Base-by-base conservation (phyloP, 2,888 invertebrate genomes). In the Drosophila multiciliata region DNA sequence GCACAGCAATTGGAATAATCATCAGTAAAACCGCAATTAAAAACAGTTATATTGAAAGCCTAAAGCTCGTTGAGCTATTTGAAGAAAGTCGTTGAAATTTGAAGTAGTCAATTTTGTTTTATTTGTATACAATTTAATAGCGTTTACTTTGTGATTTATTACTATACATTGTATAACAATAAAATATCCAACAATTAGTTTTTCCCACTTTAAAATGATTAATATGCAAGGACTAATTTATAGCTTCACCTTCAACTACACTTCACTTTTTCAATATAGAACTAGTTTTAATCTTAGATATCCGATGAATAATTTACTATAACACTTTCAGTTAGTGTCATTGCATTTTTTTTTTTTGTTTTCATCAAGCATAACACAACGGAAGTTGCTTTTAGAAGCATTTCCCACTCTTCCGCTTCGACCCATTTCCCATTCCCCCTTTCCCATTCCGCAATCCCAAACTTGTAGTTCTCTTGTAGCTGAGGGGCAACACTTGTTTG, bases 401-500 rank as follows among this genome's bases (percentile, higher is more conserved):
- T 63, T 68, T 63, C 29, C 52, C 42, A 49, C 48, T 57, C n/a
- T 61, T 52, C 8, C 49, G 23, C 12, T n/a, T 0, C 3, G 4
- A 5, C 17, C 11, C 52, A 33, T 8, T 8, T 11, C 7, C 1
- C 40, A n/a, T n/a, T 57, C 9, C 50, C 1, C 15, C 32, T 29
- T 8, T 20, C 12, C 0, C 20, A 26, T 33, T 29, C 12, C 20
- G 1, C 23, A 15, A 23, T 4, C 15, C 15, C 15, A 7, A 40
- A 9, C 6, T 29, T n/a, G 5, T 0, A 17, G 17, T 40, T 26
- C 36, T 49, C 5, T 73, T 50, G 58, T 42, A 26, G 59, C 60
- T 60, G 52, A 26, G 60, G 15, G 52, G 58, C 66, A 72, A 71
- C 81, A 82, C 83, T 85, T 85, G 86, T 87, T 85, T 76, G 82